phyloP scores from a whole-genome alignment of 2,113 vertebrate genomes.

The Aramus guarauna region DNA sequence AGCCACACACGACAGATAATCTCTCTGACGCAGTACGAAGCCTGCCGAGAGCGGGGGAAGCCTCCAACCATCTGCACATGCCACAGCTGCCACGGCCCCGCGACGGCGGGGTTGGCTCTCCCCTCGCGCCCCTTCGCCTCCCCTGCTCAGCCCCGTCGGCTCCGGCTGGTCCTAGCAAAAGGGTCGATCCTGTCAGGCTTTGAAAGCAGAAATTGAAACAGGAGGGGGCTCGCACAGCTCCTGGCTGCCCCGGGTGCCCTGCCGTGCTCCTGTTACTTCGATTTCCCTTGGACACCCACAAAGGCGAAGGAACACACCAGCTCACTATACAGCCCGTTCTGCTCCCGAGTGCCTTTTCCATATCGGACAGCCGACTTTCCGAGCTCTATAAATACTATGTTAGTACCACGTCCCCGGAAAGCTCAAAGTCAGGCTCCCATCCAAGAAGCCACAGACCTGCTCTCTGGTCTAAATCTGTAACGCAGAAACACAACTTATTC shows the following conservation, averaged over 20 bases:
- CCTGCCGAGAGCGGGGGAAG: neutral
- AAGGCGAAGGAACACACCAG: neutral
- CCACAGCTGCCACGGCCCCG: fast-evolving
- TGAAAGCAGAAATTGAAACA: neutral
- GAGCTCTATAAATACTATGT: conserved; percentile 12
- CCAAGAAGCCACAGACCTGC: conserved; percentile 21
- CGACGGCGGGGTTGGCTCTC: fast-evolving
- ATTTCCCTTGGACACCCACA: neutral
- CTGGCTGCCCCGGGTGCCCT: neutral
- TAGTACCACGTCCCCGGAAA: neutral
- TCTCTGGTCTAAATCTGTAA: conserved; percentile 10
- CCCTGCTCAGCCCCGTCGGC: neutral
- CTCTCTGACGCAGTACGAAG: neutral
- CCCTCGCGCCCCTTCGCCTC: fast-evolving
- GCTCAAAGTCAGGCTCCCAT: neutral
- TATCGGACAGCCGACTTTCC: neutral
- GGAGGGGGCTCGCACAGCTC: neutral
- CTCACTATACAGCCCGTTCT: neutral
- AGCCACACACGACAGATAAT: neutral
- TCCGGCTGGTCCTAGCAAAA: fast-evolving
- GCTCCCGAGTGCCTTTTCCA: neutral
- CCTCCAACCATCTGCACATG: neutral
- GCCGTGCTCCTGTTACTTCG: neutral
- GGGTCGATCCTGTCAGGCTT: neutral
- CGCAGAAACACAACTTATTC: neutral